A percentile compares a stretch with the other conserved stretches of the same genome.
Evolutionary conservation across 2,888 invertebrate genomes (phyloP).

Genomic region (Sminthurinus aureus): DNA sequence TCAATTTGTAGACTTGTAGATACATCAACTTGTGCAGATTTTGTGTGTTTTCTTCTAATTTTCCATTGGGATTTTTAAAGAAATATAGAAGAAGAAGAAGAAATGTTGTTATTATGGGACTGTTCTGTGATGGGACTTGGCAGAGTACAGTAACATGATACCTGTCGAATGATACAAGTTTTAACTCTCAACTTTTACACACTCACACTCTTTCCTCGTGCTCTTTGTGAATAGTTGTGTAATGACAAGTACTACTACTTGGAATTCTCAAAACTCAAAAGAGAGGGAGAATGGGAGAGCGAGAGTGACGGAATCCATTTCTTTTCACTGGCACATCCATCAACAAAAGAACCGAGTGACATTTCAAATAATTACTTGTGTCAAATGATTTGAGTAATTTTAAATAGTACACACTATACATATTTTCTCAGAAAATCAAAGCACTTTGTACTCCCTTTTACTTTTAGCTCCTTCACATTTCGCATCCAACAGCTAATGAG

Average conservation of each 20-base stretch:
- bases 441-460: not conserved
- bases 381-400: conserved; percentile 1
- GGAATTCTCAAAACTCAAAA: not conserved
- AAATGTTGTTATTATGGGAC: not conserved
- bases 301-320: not conserved
- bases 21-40: not conserved
- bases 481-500: not conserved
- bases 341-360: not conserved
- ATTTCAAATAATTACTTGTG: not conserved
- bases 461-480: too few relatives aligned
- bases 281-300: too few relatives aligned
- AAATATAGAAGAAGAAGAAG: not conserved
- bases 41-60: not conserved
- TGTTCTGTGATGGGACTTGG: conserved; percentile 1
- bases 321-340: not conserved
- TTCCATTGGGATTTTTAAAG: not conserved
- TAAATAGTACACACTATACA: not conserved
- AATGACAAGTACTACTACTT: not conserved
- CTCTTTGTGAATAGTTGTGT: not conserved
- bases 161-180: not conserved
- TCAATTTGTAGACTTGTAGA: too few relatives aligned
- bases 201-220: not conserved
- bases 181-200: not conserved
- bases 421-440: not conserved
- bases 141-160: not conserved